A percentile compares a stretch with the other conserved stretches of the same genome.
These are phyloP conservation scores for Petrocephalus sullivani DNA, from an alignment of 2,797 vertebrate species.

Conservation along the genomic window DNA sequence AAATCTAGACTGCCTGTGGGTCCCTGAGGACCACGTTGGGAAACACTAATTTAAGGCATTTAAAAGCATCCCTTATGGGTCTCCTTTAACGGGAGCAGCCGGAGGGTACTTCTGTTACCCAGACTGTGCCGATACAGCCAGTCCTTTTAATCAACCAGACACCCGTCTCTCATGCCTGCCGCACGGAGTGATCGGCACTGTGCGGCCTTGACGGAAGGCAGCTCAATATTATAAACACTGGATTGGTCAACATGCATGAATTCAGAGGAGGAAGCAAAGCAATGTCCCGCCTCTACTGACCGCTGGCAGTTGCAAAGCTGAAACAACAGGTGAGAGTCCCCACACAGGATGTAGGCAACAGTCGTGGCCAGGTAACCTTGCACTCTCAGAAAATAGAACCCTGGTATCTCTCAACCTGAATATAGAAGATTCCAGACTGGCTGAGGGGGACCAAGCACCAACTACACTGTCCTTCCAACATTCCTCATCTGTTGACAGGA, in stretches of 20 bases:
- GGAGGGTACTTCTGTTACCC: constrained; percentile 10
- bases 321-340: not conserved
- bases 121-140: constrained; percentile 4
- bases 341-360: not conserved
- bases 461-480: not conserved
- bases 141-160: constrained; percentile 18
- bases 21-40: not conserved
- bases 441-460: not conserved
- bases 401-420: not conserved
- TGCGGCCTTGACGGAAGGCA: not conserved
- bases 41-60: constrained; percentile 8
- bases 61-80: constrained; percentile 24
- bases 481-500: not conserved
- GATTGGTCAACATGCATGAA: not conserved
- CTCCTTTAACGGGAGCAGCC: not conserved
- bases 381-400: not conserved
- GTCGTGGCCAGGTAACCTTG: not conserved
- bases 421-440: not conserved
- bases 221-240: not conserved
- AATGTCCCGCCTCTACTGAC: not conserved
- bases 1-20: not conserved
- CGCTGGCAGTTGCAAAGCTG: not conserved
- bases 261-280: not conserved
- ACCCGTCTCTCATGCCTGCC: not conserved
- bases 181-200: not conserved